Percentiles rank a stretch among this genome's conserved stretches.
phyloP scores from a whole-genome alignment of 2,888 invertebrate species.

The Gortyna flavago region DNA sequence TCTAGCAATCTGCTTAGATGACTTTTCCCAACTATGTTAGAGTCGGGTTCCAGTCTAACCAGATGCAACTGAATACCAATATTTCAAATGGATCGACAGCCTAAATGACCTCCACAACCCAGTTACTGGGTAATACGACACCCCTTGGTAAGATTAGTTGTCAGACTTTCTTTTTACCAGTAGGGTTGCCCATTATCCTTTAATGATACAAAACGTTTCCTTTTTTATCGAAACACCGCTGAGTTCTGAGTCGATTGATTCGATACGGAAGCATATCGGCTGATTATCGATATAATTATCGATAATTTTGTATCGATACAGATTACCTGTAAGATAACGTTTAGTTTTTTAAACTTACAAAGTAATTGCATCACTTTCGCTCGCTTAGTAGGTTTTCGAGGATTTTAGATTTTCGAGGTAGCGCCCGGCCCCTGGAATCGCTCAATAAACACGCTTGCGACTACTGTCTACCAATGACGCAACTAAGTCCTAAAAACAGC shows the following conservation, averaged over 20 bases:
- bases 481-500: background rate
- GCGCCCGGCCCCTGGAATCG: too few relatives aligned
- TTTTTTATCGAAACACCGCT: background rate
- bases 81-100: too few relatives aligned
- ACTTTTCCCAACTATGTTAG: background rate
- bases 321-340: too few relatives aligned
- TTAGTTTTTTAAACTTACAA: too few relatives aligned
- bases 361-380: too few relatives aligned
- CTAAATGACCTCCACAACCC: too few relatives aligned
- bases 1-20: background rate
- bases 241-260: slow-evolving; percentile 7
- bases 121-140: too few relatives aligned
- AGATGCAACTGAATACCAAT: background rate
- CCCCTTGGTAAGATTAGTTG: too few relatives aligned
- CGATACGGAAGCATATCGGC: slow-evolving; percentile 24
- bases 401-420: too few relatives aligned
- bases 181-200: background rate
- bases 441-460: background rate
- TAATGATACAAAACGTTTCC: slow-evolving; percentile 1
- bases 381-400: too few relatives aligned
- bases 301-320: slow-evolving; percentile 18
- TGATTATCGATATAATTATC: slow-evolving; percentile 26
- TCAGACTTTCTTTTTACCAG: too few relatives aligned
- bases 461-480: background rate
- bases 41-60: background rate